Conservation (phyloP, 2,888 invertebrate genomes). For the Scaptomyza polygonia region DNA sequence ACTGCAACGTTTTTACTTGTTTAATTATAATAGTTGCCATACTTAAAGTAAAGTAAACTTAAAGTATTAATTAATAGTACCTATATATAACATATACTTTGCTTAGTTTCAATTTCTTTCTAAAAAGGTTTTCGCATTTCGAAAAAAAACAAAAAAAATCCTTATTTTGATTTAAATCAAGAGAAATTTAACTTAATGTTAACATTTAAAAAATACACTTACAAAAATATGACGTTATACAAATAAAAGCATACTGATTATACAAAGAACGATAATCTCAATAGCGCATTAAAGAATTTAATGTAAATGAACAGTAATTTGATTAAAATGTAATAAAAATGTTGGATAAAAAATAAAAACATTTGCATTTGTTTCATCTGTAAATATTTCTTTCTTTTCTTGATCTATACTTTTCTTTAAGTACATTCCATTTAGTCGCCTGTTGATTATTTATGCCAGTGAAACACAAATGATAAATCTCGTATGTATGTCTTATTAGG, state of each 20-base stretch:
- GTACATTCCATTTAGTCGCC: too few species aligned
- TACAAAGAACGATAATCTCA: conserved; percentile 55
- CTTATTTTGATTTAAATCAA: conserved; percentile 37
- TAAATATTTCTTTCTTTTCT: background rate
- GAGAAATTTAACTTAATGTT: conserved; percentile 56
- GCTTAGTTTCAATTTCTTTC: conserved; percentile 35
- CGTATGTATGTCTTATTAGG: too few species aligned
- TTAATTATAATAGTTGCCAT: conserved; percentile 58
- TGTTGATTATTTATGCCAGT: too few species aligned
- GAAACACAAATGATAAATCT: too few species aligned
- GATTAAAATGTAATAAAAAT: conserved; percentile 70
- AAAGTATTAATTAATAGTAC: conserved; percentile 59
- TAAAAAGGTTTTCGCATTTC: conserved; percentile 14
- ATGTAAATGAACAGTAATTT: conserved; percentile 67
- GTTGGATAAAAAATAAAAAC: conserved; percentile 63
- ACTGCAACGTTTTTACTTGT: too few species aligned
- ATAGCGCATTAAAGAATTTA: conserved; percentile 71
- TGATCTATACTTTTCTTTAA: background rate
- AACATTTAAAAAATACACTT: conserved; percentile 54
- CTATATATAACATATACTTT: conserved; percentile 33
- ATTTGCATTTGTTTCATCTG: background rate
- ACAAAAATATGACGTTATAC: conserved; percentile 64
- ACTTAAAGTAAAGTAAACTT: too few species aligned
- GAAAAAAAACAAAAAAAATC: background rate
- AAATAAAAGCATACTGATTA: conserved; percentile 44